These are phyloP conservation scores for Saccostrea glomerata DNA, from an alignment of 1,140 invertebrate genomes.

Conservation along the genomic window DNA sequence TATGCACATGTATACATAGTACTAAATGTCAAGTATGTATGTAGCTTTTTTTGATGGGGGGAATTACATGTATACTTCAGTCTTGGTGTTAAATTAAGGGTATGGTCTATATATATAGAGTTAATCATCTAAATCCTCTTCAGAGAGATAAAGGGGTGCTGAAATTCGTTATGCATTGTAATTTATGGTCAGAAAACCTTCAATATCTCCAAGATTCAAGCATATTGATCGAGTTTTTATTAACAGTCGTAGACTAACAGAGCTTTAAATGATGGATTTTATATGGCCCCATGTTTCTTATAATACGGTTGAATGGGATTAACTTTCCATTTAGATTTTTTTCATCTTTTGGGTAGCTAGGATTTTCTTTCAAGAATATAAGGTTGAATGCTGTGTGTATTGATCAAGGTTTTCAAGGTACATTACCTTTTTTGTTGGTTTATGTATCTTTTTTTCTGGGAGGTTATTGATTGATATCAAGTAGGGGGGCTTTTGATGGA, in stretches of 20 bases:
- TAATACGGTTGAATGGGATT: background rate
- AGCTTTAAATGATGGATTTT: constrained; percentile 21
- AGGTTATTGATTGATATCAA: too few relatives aligned
- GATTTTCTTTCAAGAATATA: background rate
- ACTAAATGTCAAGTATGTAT: too few relatives aligned
- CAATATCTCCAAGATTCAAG: background rate
- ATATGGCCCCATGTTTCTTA: background rate
- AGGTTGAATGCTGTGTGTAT: background rate
- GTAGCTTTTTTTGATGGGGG: too few relatives aligned
- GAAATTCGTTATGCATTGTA: background rate
- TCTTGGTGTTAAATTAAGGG: too few relatives aligned
- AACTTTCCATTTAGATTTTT: background rate
- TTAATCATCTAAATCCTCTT: background rate
- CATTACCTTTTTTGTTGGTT: background rate
- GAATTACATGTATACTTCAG: too few relatives aligned
- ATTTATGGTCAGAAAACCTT: background rate
- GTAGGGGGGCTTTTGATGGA: background rate
- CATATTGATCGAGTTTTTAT: constrained; percentile 2
- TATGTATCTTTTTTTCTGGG: too few relatives aligned
- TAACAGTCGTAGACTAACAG: background rate
- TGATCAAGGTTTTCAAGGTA: background rate
- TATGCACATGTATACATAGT: too few relatives aligned
- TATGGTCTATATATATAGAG: background rate
- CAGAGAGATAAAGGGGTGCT: background rate
- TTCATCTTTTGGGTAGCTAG: background rate